Evolutionary conservation across 2,113 vertebrate genomes (phyloP).

Genomic region (Sclerurus mexicanus): DNA sequence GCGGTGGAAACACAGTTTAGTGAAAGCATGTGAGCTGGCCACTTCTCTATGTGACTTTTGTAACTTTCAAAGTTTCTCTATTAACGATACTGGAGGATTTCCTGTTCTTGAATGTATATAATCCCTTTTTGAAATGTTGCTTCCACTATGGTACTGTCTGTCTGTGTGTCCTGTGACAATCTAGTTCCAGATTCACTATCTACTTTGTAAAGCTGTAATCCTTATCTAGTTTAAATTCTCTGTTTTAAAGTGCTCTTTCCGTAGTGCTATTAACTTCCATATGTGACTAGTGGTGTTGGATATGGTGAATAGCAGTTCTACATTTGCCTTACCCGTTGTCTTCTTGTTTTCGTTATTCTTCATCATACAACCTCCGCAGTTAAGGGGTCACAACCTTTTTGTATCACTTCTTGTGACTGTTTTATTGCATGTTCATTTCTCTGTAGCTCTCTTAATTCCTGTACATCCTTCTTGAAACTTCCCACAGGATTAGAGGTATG

Average conservation of each 20-base stretch:
- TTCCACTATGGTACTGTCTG: accelerated
- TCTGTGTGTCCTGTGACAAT: not conserved
- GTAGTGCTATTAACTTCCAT: not conserved
- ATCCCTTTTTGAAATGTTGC: not conserved
- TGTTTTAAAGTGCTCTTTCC: not conserved
- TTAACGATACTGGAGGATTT: not conserved
- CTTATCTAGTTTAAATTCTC: not conserved
- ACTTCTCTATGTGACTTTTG: not conserved
- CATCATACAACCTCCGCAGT: too few species aligned
- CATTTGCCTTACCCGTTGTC: not conserved
- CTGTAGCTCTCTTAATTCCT: not conserved
- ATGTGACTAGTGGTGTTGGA: not conserved
- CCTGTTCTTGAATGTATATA: not conserved
- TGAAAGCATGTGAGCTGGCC: not conserved
- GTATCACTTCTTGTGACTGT: not conserved
- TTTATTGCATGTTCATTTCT: not conserved
- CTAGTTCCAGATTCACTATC: not conserved
- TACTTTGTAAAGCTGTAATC: not conserved
- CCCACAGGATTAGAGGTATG: not conserved
- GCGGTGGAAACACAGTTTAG: not conserved
- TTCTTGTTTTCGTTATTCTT: not conserved
- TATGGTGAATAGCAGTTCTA: not conserved
- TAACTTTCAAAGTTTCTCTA: not conserved
- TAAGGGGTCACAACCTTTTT: not conserved
- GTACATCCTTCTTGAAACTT: not conserved